A percentile compares a stretch with the other conserved stretches of the same genome.
Evolutionary conservation across 2,113 vertebrate species (phyloP).

Genomic region (Emydocephalus ijimae): DNA sequence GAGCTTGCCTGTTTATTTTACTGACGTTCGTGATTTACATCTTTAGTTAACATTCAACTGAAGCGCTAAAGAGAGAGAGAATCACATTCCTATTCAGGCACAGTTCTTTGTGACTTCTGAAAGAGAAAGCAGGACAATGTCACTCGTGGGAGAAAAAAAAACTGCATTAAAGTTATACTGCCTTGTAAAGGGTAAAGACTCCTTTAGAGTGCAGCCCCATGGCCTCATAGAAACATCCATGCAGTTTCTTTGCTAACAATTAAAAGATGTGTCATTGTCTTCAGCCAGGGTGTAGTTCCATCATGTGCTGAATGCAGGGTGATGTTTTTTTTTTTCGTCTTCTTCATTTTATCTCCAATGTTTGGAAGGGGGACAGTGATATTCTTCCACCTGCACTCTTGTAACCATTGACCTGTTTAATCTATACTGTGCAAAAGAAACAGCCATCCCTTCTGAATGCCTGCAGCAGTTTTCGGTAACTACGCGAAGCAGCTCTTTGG

Average conservation of each 20-base stretch:
- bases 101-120: not conserved
- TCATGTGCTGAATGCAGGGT: not conserved
- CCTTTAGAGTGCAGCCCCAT: not conserved
- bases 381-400: not conserved
- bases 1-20: not conserved
- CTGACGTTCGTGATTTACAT: not conserved
- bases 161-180: slow-evolving; percentile 14
- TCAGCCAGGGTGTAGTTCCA: not conserved
- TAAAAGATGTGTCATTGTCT: not conserved
- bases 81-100: not conserved
- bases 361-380: slow-evolving; percentile 14
- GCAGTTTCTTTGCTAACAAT: not conserved
- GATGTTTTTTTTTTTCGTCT: not conserved
- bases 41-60: not conserved
- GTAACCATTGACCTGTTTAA: slow-evolving; percentile 20
- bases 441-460: not conserved
- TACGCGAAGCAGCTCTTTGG: not conserved
- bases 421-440: not conserved
- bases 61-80: not conserved
- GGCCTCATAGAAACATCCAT: not conserved
- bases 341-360: not conserved
- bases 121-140: not conserved
- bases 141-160: accelerated
- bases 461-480: slow-evolving; percentile 10
- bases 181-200: not conserved